Evolutionary conservation across 2,888 invertebrate species (phyloP), one percentile per base, ranked within the genome.

Genomic region (Volucella bombylans): DNA sequence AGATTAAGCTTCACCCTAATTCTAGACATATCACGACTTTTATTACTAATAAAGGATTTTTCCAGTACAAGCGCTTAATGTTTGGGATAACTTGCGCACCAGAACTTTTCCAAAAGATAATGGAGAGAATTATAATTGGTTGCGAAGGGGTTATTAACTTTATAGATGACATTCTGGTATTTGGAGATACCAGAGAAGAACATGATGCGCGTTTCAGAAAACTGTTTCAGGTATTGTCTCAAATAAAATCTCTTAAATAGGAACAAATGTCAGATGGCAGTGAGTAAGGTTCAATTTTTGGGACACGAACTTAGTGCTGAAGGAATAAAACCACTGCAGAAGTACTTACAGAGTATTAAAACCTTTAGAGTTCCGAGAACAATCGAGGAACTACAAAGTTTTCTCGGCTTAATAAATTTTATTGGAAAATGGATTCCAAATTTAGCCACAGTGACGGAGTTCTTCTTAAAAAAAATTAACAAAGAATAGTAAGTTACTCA

Each of bases 21-120:
- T 82, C 82, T 9, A 39, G 72, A 3, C 10, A 59, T 8, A 82
- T 79, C n/a, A 91, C 91, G 49, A 90, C 90, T 4, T 92, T 92
- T 80, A 89, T 89, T 6, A 90, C 91, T 4, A 87, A 87, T 23
- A 87, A 86, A 47, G 91, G 91, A 0, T 61, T 92, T 11, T 90
- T 79, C 72, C 79, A 90, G 39, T 92, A 90, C 78, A 92, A 91
- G 86, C 55, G 91, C 11, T 43, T 91, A 8, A 90, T 90, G 89
- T 91, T 91, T 78, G 91, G 91, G 0, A 89, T 92, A 10, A 88
- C 87, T 1, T 90, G 90, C 62, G 92, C 92, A 4, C 90, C 91
- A 0, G 92, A 92, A 87, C 87, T 91, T 1, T 92, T 91, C 82
- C 91, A 92, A n/a, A n/a, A n/a, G n/a, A n/a, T n/a, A n/a, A n/a